Conservation (phyloP, 2,888 invertebrate genomes). For the Harpalus rufipes region DNA sequence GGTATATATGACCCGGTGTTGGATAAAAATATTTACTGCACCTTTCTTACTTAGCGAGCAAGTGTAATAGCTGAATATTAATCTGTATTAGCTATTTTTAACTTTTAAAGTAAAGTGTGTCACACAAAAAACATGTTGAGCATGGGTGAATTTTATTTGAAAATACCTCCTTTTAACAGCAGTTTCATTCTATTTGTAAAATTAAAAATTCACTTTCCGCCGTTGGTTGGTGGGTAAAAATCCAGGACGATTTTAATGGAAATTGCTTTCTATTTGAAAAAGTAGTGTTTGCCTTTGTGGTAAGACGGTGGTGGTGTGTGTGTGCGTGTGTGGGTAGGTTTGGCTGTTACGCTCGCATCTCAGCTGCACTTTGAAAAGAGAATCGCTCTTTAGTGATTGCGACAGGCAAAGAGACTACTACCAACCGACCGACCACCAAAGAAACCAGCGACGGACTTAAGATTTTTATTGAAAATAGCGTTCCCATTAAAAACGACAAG, state of each 20-base stretch:
- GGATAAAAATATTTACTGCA: too few relatives aligned
- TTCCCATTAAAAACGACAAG: too few relatives aligned
- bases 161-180: background rate
- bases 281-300: constrained; percentile 53
- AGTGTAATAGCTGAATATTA: too few relatives aligned
- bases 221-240: constrained; percentile 8
- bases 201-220: constrained; percentile 53
- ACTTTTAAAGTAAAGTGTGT: background rate
- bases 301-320: constrained; percentile 13
- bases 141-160: background rate
- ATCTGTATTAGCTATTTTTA: background rate
- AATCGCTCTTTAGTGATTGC: constrained; percentile 60
- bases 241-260: constrained; percentile 61
- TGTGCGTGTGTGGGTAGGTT: constrained; percentile 29
- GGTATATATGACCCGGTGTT: too few relatives aligned
- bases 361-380: constrained; percentile 26
- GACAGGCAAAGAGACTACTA: constrained; percentile 42
- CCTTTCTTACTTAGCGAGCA: too few relatives aligned
- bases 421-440: constrained; percentile 10
- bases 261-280: constrained; percentile 60
- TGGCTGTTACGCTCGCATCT: constrained; percentile 6
- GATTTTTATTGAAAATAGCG: background rate
- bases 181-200: constrained; percentile 41
- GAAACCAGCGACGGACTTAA: background rate
- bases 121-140: background rate